Evolutionary conservation across 2,113 vertebrate species (phyloP).

Genomic region (Scalopus aquaticus): DNA sequence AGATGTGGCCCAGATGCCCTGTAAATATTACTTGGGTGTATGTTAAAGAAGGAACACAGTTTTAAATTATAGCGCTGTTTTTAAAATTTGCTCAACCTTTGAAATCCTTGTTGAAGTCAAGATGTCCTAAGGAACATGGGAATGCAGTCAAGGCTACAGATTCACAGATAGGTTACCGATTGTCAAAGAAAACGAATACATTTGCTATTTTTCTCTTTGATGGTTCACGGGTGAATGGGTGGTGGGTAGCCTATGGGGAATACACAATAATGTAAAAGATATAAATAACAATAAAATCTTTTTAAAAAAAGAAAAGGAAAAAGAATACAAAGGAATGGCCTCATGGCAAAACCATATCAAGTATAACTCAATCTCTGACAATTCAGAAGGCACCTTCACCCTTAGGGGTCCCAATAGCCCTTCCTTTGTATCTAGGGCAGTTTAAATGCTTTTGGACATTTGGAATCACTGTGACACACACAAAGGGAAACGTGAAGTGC

Average conservation of each 20-base stretch:
- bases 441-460: neutral
- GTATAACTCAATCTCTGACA: neutral
- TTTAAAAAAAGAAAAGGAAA: too few species aligned
- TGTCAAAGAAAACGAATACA: neutral
- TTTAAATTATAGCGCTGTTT: neutral
- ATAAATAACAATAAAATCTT: too few species aligned
- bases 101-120: conserved; percentile 25
- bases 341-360: neutral
- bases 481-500: neutral
- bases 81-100: conserved; percentile 10
- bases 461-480: neutral
- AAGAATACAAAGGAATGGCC: neutral
- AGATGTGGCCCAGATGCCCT: neutral
- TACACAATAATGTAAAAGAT: too few species aligned
- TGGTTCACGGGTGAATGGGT: too few species aligned
- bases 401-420: neutral
- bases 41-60: neutral
- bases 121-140: neutral
- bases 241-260: too few species aligned
- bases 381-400: neutral
- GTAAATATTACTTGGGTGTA: neutral
- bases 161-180: neutral
- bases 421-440: neutral
- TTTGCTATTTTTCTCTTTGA: too few species aligned
- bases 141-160: neutral